Percentiles rank a stretch among this genome's conserved stretches.
phyloP scores from a whole-genome alignment of 1,140 invertebrate genomes.

The Formica exsecta region DNA sequence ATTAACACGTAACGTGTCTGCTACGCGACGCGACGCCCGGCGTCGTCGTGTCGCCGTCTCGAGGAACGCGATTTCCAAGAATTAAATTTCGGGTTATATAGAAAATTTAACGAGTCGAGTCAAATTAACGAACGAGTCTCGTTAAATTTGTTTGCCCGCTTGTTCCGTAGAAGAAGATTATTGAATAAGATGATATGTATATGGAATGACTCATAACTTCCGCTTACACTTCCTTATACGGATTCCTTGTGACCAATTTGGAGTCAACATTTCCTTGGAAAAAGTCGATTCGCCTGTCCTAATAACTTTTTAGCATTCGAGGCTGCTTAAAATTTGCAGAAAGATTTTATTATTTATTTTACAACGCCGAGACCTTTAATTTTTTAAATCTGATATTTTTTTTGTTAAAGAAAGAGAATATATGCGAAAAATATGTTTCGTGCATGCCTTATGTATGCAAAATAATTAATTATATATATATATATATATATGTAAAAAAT shows the following conservation, averaged over 20 bases:
- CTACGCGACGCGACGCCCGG: not conserved
- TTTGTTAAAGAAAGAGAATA: not conserved
- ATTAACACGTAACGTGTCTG: conserved; percentile 2
- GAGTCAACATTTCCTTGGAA: not conserved
- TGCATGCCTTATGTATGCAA: no score
- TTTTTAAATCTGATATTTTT: not conserved
- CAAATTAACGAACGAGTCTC: not conserved
- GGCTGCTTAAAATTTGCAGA: not conserved
- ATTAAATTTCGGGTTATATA: conserved; percentile 1
- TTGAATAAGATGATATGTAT: conserved; percentile 13
- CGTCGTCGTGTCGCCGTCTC: conserved; percentile 4
- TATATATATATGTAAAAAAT: no score
- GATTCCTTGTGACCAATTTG: not conserved
- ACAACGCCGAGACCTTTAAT: not conserved
- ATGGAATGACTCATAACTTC: not conserved
- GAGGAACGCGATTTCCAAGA: not conserved
- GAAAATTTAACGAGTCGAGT: not conserved
- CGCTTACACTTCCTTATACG: not conserved
- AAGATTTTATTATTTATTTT: not conserved
- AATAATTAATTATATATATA: no score
- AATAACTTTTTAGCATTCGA: not conserved
- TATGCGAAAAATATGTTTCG: no score
- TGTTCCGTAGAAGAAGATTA: not conserved
- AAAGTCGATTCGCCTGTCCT: not conserved
- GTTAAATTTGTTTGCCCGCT: not conserved